Evolutionary conservation across 1,140 invertebrate species (phyloP), one percentile per base, ranked within the genome.

Genomic region (Leucophenga varia): DNA sequence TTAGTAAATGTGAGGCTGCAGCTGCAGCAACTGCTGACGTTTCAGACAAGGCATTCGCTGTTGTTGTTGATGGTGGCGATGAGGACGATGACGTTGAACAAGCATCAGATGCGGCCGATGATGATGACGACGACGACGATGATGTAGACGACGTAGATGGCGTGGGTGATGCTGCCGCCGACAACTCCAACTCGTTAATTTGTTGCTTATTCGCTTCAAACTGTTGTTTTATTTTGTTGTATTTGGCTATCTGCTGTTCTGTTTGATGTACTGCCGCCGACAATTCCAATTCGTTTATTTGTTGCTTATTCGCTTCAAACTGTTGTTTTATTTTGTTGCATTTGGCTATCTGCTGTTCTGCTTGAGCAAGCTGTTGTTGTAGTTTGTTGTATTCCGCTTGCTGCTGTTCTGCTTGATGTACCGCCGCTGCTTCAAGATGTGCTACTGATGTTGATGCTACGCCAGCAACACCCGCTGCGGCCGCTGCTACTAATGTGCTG

Each of bases 261-360:
- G 59, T 51, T 4, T 54, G 39, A 16, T 63, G 57, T 20, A 57
- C 55, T 37, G 49, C 53, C 46, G 55, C 52, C 17, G 45, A 49
- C 12, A 56, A 52, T 10, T 18, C 30, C 37, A 14, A 25, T 31
- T 22, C 37, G 6, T 20, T 17, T 25, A 16, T 47, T 41, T 17
- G 35, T 19, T 37, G 6, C 19, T 38, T 9, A 19, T 21, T 25
- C 18, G 14, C 22, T 28, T 31, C 9, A 19, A 35, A 10, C 31
- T 51, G 35, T 19, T 51, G 42, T 10, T 50, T n/a, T n/a, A n/a
- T n/a, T n/a, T n/a, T n/a, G n/a, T n/a, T n/a, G n/a, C n/a, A n/a
- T n/a, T n/a, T n/a, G 35, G 46, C 56, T 43, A 72, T 44, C 49
- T 72, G 68, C 36, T 72, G 64, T 44, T 72, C 68, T 47, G 72